Base-by-base conservation (phyloP, 2,888 invertebrate species). In the Noctuana brunneofusca region DNA sequence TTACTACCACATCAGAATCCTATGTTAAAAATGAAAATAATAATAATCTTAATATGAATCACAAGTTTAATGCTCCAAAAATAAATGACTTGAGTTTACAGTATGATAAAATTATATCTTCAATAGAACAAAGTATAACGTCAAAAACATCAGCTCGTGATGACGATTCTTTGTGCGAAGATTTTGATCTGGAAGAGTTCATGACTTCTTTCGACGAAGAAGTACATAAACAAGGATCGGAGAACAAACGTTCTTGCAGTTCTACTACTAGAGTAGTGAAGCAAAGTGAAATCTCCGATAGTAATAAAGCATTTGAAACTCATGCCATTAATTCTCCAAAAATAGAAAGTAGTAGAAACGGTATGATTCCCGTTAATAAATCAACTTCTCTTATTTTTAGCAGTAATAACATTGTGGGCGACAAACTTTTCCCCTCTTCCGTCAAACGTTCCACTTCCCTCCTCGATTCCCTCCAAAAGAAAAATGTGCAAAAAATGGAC, bases 121-220 rank as follows among this genome's bases (percentile, higher is more conserved):
- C 92, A 43, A 77, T 92, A 73, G 92, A 92, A 71, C 87, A 89
- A 77, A 89, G 89, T 68, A 84, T 89, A 74, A 81, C 84, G 57
- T 91, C 90, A 35, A 89, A 92, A 75, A 80, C 84, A 68, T 88
- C 91, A 2, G 79, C 83, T 22, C 86, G 88, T 76, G 92, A 92
- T 66, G 89, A 92, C 59, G 90, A 92, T 70, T 89, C 92, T 71
- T 83, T 93, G 27, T 93, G 93, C 70, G 93, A 93, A 78, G 93
- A 94, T 76, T 93, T 95, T 69, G 91, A 91, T 78, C 83, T 91
- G 67, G 95, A 95, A 75, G 95, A 95, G 80, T 93, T 95, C 74
- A 93, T 94, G 84, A 93, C 93, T 70, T 93, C 94, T 67, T 94
- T 95, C 76, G 94, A 94, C 70, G 94, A 95, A 71, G 93, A 94